A percentile compares a stretch with the other conserved stretches of the same genome.
Conservation (phyloP, 2,888 invertebrate species). For the Calliopum simillimum region DNA sequence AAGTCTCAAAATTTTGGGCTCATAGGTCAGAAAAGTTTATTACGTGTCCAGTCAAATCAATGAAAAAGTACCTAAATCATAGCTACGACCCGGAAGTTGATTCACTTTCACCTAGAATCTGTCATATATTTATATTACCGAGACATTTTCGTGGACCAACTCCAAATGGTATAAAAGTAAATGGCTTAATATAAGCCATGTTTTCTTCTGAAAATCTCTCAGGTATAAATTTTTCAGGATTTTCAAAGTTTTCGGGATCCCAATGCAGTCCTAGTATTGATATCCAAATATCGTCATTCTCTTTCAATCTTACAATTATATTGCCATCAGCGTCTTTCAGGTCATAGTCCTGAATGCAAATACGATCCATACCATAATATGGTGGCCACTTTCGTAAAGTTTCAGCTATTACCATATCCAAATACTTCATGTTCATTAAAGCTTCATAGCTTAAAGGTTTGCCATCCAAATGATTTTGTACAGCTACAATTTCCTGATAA, state of each 20-base stretch:
- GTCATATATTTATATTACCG: no score
- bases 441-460: slow-evolving; percentile 70
- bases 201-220: slow-evolving; percentile 72
- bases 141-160: slow-evolving; percentile 74
- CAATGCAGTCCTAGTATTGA: slow-evolving; percentile 68
- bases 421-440: slow-evolving; percentile 71
- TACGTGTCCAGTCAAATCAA: no score
- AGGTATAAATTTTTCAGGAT: slow-evolving; percentile 72
- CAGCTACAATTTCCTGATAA: slow-evolving; percentile 70
- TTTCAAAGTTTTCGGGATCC: slow-evolving; percentile 69
- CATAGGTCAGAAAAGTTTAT: no score
- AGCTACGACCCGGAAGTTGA: no score
- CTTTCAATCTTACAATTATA: slow-evolving; percentile 58
- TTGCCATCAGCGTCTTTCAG: slow-evolving; percentile 53
- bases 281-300: slow-evolving; percentile 57
- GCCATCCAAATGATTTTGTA: slow-evolving; percentile 63
- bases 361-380: slow-evolving; percentile 67
- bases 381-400: slow-evolving; percentile 70
- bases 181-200: slow-evolving; percentile 68
- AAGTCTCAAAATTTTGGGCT: no score
- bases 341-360: slow-evolving; percentile 70
- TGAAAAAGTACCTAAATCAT: no score
- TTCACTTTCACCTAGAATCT: no score
- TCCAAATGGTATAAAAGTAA: slow-evolving; percentile 71
- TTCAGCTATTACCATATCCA: slow-evolving; percentile 72